phyloP scores from a whole-genome alignment of 2,113 vertebrate species.

The Lagopus muta region DNA sequence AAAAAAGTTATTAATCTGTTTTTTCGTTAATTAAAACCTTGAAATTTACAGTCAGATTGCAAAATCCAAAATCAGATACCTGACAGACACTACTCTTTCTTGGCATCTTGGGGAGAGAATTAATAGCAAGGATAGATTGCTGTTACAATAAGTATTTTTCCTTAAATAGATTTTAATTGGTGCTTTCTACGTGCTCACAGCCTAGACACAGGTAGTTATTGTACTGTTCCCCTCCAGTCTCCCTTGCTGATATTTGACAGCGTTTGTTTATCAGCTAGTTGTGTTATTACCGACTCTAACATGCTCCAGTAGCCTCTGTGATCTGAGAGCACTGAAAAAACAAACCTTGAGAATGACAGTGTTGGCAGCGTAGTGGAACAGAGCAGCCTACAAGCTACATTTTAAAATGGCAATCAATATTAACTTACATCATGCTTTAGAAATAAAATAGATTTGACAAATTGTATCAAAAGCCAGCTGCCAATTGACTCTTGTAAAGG shows the following conservation, averaged over 20 bases:
- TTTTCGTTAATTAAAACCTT: background rate
- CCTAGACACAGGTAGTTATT: background rate
- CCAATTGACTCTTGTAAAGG: background rate
- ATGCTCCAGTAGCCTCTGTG: conserved; percentile 17
- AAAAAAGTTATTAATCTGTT: background rate
- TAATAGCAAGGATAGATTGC: background rate
- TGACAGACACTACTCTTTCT: background rate
- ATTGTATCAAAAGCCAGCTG: background rate
- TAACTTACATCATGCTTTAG: conserved; percentile 7
- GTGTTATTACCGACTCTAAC: conserved; percentile 7
- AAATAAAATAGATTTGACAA: conserved; percentile 32
- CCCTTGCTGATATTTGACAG: conserved; percentile 1
- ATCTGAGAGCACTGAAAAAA: conserved; percentile 27
- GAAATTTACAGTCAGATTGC: background rate
- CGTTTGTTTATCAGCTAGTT: conserved; percentile 48
- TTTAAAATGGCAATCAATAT: conserved; percentile 62
- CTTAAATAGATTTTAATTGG: conserved; percentile 4
- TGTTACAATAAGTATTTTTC: background rate
- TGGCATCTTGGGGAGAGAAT: background rate
- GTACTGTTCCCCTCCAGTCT: background rate
- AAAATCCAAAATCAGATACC: background rate
- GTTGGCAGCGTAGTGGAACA: conserved; percentile 34
- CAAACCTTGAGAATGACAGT: conserved; percentile 37
- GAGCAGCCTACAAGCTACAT: background rate
- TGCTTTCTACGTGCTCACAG: background rate